Conservation (phyloP, 2,888 invertebrate genomes). For the Blomia tropicalis region DNA sequence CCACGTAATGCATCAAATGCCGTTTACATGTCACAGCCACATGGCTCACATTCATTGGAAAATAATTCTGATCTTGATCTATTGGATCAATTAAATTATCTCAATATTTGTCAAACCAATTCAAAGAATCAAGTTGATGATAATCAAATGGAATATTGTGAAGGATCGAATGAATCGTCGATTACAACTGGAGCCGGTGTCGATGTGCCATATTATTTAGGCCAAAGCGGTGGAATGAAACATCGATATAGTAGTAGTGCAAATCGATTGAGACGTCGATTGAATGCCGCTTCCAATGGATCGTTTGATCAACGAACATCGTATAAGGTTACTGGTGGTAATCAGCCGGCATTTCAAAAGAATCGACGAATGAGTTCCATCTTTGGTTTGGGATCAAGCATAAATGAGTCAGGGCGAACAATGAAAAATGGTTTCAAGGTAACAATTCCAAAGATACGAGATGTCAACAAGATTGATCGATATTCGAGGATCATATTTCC, state of each 20-base stretch:
- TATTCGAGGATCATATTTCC: constrained; percentile 91
- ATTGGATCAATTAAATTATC: background rate
- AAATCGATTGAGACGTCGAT: background rate
- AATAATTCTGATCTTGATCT: background rate
- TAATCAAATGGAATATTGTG: background rate
- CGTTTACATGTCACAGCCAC: background rate
- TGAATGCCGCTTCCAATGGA: background rate
- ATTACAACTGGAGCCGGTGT: background rate
- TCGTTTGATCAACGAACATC: no score
- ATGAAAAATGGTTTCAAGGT: constrained; percentile 1
- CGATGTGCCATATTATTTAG: background rate
- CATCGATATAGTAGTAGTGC: background rate
- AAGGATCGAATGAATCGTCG: background rate
- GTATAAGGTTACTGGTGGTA: no score
- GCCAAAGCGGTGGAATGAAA: background rate
- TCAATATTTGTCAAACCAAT: background rate
- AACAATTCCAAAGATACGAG: constrained; percentile 54
- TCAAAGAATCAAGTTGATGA: background rate
- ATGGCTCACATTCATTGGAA: background rate
- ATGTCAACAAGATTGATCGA: constrained; percentile 94
- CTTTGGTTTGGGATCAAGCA: background rate
- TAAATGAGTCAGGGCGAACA: background rate
- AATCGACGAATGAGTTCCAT: background rate
- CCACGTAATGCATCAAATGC: no score
- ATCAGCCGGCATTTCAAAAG: background rate